phyloP scores from a whole-genome alignment of 2,888 invertebrate genomes.

The Dasysyrphus albostriatus region DNA sequence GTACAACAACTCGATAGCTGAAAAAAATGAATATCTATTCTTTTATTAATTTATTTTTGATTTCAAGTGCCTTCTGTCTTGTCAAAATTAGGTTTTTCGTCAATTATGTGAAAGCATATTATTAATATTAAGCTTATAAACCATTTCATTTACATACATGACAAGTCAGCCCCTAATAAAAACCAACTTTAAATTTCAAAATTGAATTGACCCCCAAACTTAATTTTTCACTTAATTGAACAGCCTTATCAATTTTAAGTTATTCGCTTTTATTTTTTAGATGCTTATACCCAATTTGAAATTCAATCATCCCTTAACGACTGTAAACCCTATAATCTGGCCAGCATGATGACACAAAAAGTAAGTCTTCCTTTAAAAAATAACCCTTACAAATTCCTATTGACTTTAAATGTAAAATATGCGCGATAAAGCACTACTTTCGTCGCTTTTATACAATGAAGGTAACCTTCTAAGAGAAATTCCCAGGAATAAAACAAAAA shows the following conservation, averaged over 20 bases:
- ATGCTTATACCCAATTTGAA: constrained; percentile 5
- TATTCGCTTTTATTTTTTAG: background rate
- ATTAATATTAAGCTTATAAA: no score
- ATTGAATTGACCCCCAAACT: no score
- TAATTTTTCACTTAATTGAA: constrained; percentile 10
- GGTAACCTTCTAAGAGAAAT: background rate
- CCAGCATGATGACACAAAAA: constrained; percentile 8
- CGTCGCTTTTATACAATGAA: background rate
- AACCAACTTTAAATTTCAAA: no score
- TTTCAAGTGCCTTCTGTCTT: no score
- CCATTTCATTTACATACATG: no score
- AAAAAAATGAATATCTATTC: no score
- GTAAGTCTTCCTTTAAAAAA: constrained; percentile 16
- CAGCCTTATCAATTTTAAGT: background rate
- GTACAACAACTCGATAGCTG: no score
- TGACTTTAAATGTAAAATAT: constrained; percentile 19
- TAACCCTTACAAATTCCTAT: constrained; percentile 23
- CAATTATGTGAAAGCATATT: no score
- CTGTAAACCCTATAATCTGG: constrained; percentile 10
- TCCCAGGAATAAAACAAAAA: background rate
- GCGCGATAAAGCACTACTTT: constrained; percentile 5
- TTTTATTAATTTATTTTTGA: no score
- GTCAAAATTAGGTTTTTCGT: no score
- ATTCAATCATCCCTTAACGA: constrained; percentile 18
- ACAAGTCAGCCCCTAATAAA: no score